phyloP scores from a whole-genome alignment of 2,113 vertebrate species.

The Leptosomus discolor region DNA sequence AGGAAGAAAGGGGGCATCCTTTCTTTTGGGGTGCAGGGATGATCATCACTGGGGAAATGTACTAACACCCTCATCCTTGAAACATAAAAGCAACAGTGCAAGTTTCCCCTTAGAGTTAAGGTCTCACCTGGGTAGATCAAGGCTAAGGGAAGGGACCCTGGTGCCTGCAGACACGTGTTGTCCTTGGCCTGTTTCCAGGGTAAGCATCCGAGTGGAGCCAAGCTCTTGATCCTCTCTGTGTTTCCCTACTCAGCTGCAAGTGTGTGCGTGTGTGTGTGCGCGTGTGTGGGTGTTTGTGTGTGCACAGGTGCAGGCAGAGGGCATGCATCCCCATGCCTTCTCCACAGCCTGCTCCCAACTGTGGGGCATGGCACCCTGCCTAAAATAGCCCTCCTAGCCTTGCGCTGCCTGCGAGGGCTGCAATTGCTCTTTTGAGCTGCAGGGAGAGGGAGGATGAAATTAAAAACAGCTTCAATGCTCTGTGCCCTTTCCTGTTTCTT shows the following conservation, averaged over 20 bases:
- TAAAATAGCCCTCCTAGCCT: neutral
- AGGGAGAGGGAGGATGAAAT: neutral
- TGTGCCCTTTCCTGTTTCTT: neutral
- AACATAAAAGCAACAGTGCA: neutral
- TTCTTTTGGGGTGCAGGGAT: neutral
- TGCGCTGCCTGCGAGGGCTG: rapidly evolving
- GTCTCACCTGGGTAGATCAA: neutral
- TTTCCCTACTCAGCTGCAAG: neutral
- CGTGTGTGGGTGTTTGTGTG: neutral
- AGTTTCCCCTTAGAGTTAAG: neutral
- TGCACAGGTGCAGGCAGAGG: constrained; percentile 36
- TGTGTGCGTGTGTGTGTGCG: neutral
- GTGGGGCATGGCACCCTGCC: neutral
- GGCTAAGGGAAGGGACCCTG: neutral
- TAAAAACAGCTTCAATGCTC: neutral
- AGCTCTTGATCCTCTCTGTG: neutral
- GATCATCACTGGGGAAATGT: neutral
- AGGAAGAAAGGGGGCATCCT: neutral
- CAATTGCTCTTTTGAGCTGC: neutral
- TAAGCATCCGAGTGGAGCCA: neutral
- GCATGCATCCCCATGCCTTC: neutral
- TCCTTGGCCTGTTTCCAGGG: neutral
- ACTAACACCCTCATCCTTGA: neutral
- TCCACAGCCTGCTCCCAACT: neutral
- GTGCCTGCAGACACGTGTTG: neutral